phyloP scores from a whole-genome alignment of 2,888 invertebrate genomes.

The Carterocephalus palaemon region DNA sequence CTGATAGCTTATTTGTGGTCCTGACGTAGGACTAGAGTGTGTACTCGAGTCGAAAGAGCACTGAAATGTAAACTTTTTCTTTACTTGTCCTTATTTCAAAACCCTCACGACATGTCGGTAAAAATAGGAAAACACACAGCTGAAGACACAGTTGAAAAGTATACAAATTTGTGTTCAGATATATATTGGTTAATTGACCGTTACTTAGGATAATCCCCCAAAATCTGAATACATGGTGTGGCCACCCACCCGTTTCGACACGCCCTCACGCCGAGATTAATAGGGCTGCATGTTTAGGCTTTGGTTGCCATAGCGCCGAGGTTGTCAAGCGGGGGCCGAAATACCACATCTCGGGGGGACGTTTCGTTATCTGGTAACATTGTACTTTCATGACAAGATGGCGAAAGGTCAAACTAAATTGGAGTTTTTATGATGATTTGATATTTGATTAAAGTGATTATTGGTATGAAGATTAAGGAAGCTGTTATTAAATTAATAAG shows the following conservation, averaged over 20 bases:
- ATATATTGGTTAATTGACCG: too few species aligned
- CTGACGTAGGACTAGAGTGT: too few species aligned
- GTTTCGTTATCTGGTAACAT: constrained; percentile 59
- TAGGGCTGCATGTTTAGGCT: constrained; percentile 69
- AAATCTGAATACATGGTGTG: constrained; percentile 33
- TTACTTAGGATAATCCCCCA: too few species aligned
- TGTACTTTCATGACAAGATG: constrained; percentile 42
- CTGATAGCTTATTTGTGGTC: too few species aligned
- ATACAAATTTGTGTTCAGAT: too few species aligned
- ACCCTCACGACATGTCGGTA: too few species aligned
- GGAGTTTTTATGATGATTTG: constrained; percentile 30
- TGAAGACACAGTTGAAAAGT: too few species aligned
- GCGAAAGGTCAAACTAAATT: constrained; percentile 47
- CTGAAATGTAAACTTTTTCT: too few species aligned
- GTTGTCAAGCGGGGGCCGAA: constrained; percentile 64
- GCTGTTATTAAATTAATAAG: too few species aligned
- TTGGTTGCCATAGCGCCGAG: constrained; percentile 63
- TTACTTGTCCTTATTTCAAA: too few species aligned
- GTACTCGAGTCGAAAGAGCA: too few species aligned
- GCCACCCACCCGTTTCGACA: constrained; percentile 54
- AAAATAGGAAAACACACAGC: too few species aligned
- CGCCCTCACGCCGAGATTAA: constrained; percentile 72
- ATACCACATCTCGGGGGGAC: constrained; percentile 73
- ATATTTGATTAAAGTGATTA: constrained; percentile 14
- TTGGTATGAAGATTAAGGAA: constrained; percentile 7